Base-by-base conservation (phyloP, 2,113 vertebrate genomes). In the Ophthalmolycus amberensis region DNA sequence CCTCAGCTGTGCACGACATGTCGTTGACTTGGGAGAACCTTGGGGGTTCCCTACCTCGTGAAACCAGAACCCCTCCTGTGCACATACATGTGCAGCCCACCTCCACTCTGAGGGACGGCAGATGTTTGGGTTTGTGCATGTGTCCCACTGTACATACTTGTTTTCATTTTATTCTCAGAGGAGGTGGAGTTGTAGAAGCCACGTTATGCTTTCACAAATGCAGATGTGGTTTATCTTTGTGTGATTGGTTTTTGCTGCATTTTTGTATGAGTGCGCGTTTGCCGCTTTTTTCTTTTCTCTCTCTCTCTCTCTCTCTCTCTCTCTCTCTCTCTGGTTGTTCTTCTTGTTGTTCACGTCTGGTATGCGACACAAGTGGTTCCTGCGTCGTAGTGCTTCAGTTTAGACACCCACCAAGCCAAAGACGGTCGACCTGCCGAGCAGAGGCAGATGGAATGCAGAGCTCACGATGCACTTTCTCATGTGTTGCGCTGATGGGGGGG, bases 11-110 rank as follows among this genome's bases (percentile, higher is more conserved):
- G 82, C 89, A 92, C 76, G 76, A 81, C 83, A 50, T 71, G 6
- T 56, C 16, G 42, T 27, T 79, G 48, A 66, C 66, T 72, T 4
- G 90, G 90, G 85, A 86, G 88, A 92, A 92, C 90, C 93, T 92
- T 46, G 91, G 93, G 93, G 90, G 88, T 93, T 94, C 85, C 93
- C 93, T 91, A 90, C 89, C 88, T 90, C 63, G 79, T 92, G 89
- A 93, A 93, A 93, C 91, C 91, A 94, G 88, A 89, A 84, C 87
- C 84, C 70, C 83, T 27, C 25, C 11, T 59, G 83, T 88, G 86
- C 75, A 83, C 88, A n/a, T 91, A 88, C 88, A 89, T 90, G 87
- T 90, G 86, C 81, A 85, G 73, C 58, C 70, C 76, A 91, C 90
- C 86, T n/a, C n/a, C n/a, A n/a, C n/a, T n/a, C n/a, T n/a, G n/a